These are phyloP conservation scores for Nixonia krombeini DNA, from an alignment of 1,140 invertebrate species.

Conservation along the genomic window DNA sequence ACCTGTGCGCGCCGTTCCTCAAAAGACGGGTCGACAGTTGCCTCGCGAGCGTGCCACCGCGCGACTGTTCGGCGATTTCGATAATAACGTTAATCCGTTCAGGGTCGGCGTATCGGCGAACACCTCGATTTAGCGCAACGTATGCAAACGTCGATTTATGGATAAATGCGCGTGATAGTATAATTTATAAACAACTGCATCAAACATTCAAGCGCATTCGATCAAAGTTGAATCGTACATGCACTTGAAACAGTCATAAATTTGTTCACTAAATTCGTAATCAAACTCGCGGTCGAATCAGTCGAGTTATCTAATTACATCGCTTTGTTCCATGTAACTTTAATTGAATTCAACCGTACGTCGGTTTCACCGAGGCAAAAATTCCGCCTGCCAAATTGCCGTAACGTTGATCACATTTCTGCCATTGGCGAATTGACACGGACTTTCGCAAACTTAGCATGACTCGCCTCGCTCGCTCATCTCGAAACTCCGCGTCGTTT, in stretches of 20 bases:
- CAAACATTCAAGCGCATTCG: slow-evolving; percentile 39
- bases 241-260: slow-evolving; percentile 37
- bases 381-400: slow-evolving; percentile 22
- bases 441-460: too few species aligned
- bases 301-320: slow-evolving; percentile 43
- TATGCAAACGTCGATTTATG: slow-evolving; percentile 29
- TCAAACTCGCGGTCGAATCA: slow-evolving; percentile 39
- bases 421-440: slow-evolving; percentile 4
- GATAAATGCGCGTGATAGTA: slow-evolving; percentile 29
- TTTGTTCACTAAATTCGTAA: slow-evolving; percentile 38
- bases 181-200: slow-evolving; percentile 39
- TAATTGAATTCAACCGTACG: slow-evolving; percentile 37
- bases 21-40: too few species aligned
- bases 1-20: too few species aligned
- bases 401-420: slow-evolving; percentile 18
- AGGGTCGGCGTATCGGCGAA: too few species aligned
- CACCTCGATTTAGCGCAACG: too few species aligned
- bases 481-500: too few species aligned
- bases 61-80: too few species aligned
- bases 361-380: slow-evolving; percentile 28
- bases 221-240: slow-evolving; percentile 42
- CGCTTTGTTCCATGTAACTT: slow-evolving; percentile 41
- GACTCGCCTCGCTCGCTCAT: too few species aligned
- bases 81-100: too few species aligned
- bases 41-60: too few species aligned